Conservation (phyloP, 2,113 vertebrate genomes). For the Cariama cristata region DNA sequence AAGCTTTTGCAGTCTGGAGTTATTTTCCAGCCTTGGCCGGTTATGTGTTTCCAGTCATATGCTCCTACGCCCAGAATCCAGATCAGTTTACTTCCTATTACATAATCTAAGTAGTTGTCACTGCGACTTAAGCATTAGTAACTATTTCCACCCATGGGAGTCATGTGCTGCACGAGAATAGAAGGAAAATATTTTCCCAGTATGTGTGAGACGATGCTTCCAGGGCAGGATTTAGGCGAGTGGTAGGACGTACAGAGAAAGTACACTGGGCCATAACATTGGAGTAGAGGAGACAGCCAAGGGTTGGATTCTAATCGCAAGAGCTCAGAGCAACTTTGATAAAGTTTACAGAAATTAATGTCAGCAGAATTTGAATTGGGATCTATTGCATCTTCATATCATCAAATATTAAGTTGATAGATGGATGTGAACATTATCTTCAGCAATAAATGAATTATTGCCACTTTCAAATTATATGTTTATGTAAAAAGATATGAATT, state of each 20-base stretch:
- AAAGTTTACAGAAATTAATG: neutral
- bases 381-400: neutral
- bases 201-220: neutral
- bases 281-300: neutral
- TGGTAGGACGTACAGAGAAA: neutral
- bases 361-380: neutral
- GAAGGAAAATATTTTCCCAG: neutral
- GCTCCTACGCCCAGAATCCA: constrained; percentile 29
- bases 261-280: neutral
- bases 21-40: constrained; percentile 8
- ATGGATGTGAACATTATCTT: neutral
- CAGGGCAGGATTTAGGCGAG: neutral
- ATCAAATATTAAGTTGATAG: neutral
- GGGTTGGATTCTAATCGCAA: neutral
- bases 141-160: constrained; percentile 24
- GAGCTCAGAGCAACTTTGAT: neutral
- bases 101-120: constrained; percentile 39
- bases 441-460: neutral
- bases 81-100: constrained; percentile 61
- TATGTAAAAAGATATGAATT: neutral
- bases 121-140: constrained; percentile 3
- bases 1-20: neutral
- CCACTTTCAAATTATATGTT: neutral
- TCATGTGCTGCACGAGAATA: neutral
- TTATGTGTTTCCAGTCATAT: constrained; percentile 52